Evolutionary conservation across 2,797 vertebrate species (phyloP).

Genomic region (Cyclopterus lumpus): DNA sequence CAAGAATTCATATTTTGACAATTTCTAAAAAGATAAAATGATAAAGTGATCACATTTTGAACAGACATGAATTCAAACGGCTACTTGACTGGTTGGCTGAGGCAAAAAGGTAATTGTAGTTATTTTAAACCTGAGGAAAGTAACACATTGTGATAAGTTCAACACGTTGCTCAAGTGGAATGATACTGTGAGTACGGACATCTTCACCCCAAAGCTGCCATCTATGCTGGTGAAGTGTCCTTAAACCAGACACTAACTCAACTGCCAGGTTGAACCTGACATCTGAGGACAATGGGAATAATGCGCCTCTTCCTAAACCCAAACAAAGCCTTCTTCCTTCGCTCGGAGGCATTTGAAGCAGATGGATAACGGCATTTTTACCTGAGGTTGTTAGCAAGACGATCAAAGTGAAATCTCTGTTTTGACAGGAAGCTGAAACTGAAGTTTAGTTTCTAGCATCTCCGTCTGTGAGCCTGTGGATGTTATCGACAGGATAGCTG

Average conservation of each 20-base stretch:
- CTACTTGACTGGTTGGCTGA: too few relatives aligned
- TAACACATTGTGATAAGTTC: too few relatives aligned
- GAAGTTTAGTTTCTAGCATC: slow-evolving; percentile 10
- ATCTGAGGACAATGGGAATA: background rate
- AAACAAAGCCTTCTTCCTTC: slow-evolving; percentile 16
- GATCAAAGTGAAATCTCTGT: slow-evolving; percentile 59
- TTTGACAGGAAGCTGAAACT: slow-evolving; percentile 50
- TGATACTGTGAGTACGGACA: background rate
- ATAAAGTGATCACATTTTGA: background rate
- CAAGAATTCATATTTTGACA: background rate
- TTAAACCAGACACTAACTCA: background rate
- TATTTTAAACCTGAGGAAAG: too few relatives aligned
- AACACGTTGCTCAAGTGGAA: too few relatives aligned
- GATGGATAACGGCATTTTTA: slow-evolving; percentile 45
- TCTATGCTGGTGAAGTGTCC: background rate
- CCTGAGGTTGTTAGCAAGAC: slow-evolving; percentile 46
- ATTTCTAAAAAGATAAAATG: background rate
- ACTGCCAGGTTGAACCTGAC: background rate
- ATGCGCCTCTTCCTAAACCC: background rate
- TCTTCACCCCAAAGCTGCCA: background rate
- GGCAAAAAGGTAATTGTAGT: too few relatives aligned
- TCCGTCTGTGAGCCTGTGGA: slow-evolving; percentile 33
- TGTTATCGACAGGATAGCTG: slow-evolving; percentile 38
- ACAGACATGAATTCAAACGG: too few relatives aligned
- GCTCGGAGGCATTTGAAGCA: slow-evolving; percentile 3